A percentile compares a stretch with the other conserved stretches of the same genome.
phyloP scores from a whole-genome alignment of 2,888 invertebrate genomes.

The Cantharis flavilabris region DNA sequence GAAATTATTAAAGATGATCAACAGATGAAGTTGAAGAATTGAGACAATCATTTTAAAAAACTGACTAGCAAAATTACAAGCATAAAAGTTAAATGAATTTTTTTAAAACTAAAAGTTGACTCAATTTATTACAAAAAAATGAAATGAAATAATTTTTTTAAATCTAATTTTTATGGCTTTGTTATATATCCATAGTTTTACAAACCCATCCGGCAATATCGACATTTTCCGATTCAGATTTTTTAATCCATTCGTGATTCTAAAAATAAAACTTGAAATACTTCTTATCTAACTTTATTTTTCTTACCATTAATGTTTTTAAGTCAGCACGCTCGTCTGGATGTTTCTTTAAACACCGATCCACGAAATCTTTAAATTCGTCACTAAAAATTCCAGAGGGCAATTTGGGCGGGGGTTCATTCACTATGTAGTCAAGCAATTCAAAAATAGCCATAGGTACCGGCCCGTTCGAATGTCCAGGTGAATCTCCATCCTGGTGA shows the following conservation, averaged over 20 bases:
- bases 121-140: neutral
- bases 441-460: conserved; percentile 98
- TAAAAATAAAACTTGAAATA: conserved; percentile 50
- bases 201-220: conserved; percentile 93
- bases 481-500: conserved; percentile 71
- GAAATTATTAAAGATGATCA: neutral
- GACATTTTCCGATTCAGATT: conserved; percentile 82
- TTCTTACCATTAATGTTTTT: conserved; percentile 83
- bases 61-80: neutral
- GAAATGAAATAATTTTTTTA: neutral
- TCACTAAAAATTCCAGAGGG: conserved; percentile 89
- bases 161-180: neutral
- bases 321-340: conserved; percentile 95
- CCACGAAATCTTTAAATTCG: conserved; percentile 94
- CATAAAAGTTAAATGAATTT: neutral
- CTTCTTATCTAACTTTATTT: conserved; percentile 63
- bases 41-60: neutral
- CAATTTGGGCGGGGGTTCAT: conserved; percentile 95
- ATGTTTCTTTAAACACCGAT: conserved; percentile 94
- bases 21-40: neutral
- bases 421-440: conserved; percentile 97
- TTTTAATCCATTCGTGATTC: conserved; percentile 92
- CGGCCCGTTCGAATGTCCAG: conserved; percentile 69
- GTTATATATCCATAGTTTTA: conserved; percentile 88
- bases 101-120: neutral